Conservation (phyloP, 2,888 invertebrate genomes). For the Sicus ferrugineus region DNA sequence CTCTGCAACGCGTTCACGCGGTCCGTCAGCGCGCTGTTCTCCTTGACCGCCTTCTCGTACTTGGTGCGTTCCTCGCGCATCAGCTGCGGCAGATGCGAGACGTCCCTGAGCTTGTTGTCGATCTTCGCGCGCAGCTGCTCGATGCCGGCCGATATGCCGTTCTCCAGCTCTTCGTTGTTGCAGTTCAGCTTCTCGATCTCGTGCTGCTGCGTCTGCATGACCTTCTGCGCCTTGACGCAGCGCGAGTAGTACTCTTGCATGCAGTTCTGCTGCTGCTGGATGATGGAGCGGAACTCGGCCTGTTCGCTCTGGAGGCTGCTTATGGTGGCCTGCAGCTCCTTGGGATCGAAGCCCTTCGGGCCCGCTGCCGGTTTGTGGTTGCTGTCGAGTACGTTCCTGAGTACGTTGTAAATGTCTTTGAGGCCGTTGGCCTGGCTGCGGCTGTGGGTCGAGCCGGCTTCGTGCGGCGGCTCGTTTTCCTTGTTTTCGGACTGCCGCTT, state of each 20-base stretch:
- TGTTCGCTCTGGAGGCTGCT: slow-evolving; percentile 55
- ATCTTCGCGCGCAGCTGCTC: slow-evolving; percentile 55
- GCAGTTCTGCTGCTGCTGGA: slow-evolving; percentile 57
- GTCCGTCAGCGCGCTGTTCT: slow-evolving; percentile 53
- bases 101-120: slow-evolving; percentile 55
- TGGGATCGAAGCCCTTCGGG: slow-evolving; percentile 39
- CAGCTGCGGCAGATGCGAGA: slow-evolving; percentile 54
- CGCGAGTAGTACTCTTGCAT: slow-evolving; percentile 57
- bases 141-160: slow-evolving; percentile 56
- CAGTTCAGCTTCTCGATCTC: slow-evolving; percentile 58
- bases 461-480: slow-evolving; percentile 38
- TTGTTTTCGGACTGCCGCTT: slow-evolving; percentile 37
- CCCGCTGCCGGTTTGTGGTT: slow-evolving; percentile 38
- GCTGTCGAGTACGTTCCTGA: slow-evolving; percentile 50
- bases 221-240: slow-evolving; percentile 58
- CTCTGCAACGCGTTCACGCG: slow-evolving; percentile 51
- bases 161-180: slow-evolving; percentile 57
- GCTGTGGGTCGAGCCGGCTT: neutral
- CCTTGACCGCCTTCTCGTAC: slow-evolving; percentile 53
- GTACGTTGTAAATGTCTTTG: slow-evolving; percentile 49
- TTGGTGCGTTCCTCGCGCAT: slow-evolving; percentile 58
- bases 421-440: slow-evolving; percentile 37
- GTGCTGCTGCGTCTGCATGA: slow-evolving; percentile 59
- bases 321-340: slow-evolving; percentile 50
- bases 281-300: slow-evolving; percentile 55